Percentiles rank a stretch among this genome's conserved stretches.
These are phyloP conservation scores for Phenganax subtilis DNA, from an alignment of 92 coral and sea anemone genomes.

Conservation along the genomic window DNA sequence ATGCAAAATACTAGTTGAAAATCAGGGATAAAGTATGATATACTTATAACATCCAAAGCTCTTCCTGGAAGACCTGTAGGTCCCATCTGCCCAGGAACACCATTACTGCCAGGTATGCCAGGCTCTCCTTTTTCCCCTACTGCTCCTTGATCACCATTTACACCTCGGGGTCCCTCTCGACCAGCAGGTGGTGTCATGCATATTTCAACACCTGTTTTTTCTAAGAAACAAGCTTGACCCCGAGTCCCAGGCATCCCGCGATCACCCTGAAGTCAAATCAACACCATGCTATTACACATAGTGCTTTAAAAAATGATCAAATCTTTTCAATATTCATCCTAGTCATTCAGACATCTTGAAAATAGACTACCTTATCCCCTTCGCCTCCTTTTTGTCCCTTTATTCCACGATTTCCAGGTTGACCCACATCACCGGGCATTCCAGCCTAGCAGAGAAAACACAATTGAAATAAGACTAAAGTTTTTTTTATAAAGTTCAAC, in stretches of 20 bases:
- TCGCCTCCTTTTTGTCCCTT: conserved; percentile 30
- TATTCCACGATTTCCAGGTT: conserved; percentile 24
- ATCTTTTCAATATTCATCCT: not conserved
- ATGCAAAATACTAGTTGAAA: not conserved
- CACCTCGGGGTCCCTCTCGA: conserved; percentile 11
- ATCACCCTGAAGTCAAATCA: conserved; percentile 12
- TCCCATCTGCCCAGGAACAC: conserved; percentile 9
- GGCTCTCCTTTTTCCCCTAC: conserved; percentile 23
- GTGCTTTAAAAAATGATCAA: not conserved
- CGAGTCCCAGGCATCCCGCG: conserved; percentile 13
- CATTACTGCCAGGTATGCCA: conserved; percentile 4
- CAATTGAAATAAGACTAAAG: not conserved
- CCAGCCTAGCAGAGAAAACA: conserved; percentile 15
- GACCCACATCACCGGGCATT: conserved; percentile 15
- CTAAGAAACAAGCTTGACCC: conserved; percentile 32
- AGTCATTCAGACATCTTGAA: not conserved
- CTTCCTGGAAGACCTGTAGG: conserved; percentile 22
- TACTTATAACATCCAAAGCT: conserved; percentile 27
- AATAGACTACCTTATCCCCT: conserved; percentile 20
- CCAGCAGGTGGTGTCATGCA: conserved; percentile 31
- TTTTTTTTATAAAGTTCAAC: not conserved
- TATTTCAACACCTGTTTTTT: conserved; percentile 15
- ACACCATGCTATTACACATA: not conserved
- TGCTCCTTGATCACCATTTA: not conserved
- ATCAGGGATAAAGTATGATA: not conserved